These are phyloP conservation scores for Pagetopsis macropterus DNA, from an alignment of 2,797 vertebrate genomes.

Conservation along the genomic window DNA sequence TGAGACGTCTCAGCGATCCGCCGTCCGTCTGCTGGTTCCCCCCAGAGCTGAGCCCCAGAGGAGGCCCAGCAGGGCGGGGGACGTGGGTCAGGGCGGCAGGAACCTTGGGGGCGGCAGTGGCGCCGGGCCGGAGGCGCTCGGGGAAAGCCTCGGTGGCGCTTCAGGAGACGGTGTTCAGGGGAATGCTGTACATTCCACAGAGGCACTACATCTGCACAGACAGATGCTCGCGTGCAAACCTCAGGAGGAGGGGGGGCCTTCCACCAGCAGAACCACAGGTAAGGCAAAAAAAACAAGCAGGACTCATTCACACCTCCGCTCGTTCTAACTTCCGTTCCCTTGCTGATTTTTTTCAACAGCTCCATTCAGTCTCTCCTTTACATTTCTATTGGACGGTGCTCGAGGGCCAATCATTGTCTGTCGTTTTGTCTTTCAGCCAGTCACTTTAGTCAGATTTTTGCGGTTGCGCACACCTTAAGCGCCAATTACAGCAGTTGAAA, in stretches of 20 bases:
- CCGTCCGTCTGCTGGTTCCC: constrained; percentile 49
- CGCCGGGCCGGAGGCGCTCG: constrained; percentile 48
- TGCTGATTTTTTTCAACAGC: constrained; percentile 10
- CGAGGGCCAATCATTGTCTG: constrained; percentile 27
- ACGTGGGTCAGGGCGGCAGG: constrained; percentile 25
- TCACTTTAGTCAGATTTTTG: constrained; percentile 40
- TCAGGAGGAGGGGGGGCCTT: constrained; percentile 81
- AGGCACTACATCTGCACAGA: constrained; percentile 79
- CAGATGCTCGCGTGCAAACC: constrained; percentile 82
- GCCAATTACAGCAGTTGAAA: constrained; percentile 54
- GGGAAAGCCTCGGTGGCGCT: constrained; percentile 39
- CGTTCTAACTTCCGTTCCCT: not conserved
- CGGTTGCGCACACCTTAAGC: constrained; percentile 41
- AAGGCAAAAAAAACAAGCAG: constrained; percentile 39
- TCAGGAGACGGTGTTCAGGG: constrained; percentile 70
- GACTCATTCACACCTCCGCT: constrained; percentile 8
- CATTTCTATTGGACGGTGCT: constrained; percentile 5
- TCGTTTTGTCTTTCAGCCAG: constrained; percentile 31
- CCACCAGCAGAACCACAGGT: constrained; percentile 85
- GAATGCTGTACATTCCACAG: constrained; percentile 77
- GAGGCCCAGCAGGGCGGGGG: constrained; percentile 62
- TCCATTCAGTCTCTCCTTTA: constrained; percentile 12
- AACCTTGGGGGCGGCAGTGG: constrained; percentile 3
- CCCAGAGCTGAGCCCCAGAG: constrained; percentile 52
- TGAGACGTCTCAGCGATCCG: constrained; percentile 39